phyloP scores from a whole-genome alignment of 2,113 vertebrate genomes.

The Myrmecophaga tridactyla region DNA sequence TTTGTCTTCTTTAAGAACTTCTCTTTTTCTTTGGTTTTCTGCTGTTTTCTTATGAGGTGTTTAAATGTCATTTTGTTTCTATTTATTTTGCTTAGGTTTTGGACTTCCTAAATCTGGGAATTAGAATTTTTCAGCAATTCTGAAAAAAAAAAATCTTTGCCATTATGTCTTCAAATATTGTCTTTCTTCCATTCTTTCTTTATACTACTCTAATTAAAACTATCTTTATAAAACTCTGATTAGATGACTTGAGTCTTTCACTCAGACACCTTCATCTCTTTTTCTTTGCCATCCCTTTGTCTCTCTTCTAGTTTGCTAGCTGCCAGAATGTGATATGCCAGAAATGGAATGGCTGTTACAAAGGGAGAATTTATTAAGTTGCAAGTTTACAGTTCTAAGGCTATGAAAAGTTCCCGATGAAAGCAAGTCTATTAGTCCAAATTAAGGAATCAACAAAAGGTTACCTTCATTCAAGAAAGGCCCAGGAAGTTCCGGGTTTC shows the following conservation, averaged over 20 bases:
- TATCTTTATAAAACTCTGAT: background rate
- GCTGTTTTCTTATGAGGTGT: background rate
- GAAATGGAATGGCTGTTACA: too few species aligned
- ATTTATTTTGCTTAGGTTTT: background rate
- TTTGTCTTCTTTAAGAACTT: background rate
- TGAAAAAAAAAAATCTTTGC: background rate
- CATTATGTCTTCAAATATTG: background rate
- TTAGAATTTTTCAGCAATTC: background rate
- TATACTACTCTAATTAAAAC: background rate
- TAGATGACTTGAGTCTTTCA: background rate
- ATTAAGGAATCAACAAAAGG: too few species aligned
- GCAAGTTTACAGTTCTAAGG: too few species aligned
- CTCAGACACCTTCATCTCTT: background rate
- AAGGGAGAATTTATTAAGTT: too few species aligned
- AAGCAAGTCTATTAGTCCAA: too few species aligned
- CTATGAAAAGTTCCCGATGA: too few species aligned
- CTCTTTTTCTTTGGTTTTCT: background rate
- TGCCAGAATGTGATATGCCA: too few species aligned
- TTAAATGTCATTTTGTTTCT: background rate
- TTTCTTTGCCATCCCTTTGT: background rate
- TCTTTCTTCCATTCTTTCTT: background rate
- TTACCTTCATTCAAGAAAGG: too few species aligned
- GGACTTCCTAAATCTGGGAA: background rate
- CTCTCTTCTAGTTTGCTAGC: too few species aligned
- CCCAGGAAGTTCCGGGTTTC: too few species aligned